phyloP scores from a whole-genome alignment of 2,113 vertebrate genomes.

The Mormyrus lacerda region DNA sequence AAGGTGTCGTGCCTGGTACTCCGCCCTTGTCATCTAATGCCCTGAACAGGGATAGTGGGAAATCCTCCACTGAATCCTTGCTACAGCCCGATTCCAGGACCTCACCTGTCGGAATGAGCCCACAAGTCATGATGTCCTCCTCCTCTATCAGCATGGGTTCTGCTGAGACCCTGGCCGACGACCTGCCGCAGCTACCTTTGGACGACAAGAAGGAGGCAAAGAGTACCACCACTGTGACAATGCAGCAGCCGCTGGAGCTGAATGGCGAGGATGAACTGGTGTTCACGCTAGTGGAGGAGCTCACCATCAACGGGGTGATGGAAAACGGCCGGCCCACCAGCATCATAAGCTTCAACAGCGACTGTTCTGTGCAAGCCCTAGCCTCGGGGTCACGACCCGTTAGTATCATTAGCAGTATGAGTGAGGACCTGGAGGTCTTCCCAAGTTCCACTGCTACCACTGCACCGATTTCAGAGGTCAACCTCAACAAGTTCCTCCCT shows the following conservation, averaged over 20 bases:
- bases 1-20: slow-evolving; percentile 77
- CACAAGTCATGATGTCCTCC: slow-evolving; percentile 69
- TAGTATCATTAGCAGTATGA: slow-evolving; percentile 89
- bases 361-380: slow-evolving; percentile 75
- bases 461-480: slow-evolving; percentile 80
- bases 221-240: slow-evolving; percentile 69
- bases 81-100: slow-evolving; percentile 73
- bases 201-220: slow-evolving; percentile 70
- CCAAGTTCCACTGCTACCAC: slow-evolving; percentile 58
- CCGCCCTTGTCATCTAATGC: slow-evolving; percentile 62
- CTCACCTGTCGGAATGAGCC: slow-evolving; percentile 87
- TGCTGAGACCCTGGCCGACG: slow-evolving; percentile 54
- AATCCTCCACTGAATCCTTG: slow-evolving; percentile 66
- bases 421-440: slow-evolving; percentile 70
- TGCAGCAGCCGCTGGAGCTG: slow-evolving; percentile 70
- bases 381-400: slow-evolving; percentile 73
- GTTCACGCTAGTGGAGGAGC: slow-evolving; percentile 73
- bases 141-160: slow-evolving; percentile 68
- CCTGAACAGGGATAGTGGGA: slow-evolving; percentile 64
- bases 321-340: slow-evolving; percentile 77
- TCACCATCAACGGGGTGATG: slow-evolving; percentile 68
- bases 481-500: slow-evolving; percentile 76
- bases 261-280: slow-evolving; percentile 78
- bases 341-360: slow-evolving; percentile 86
- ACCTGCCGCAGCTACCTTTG: slow-evolving; percentile 56